Percentiles rank a stretch among this genome's conserved stretches.
Evolutionary conservation across 2,888 invertebrate genomes (phyloP).

Genomic region (Eristalis tenax): DNA sequence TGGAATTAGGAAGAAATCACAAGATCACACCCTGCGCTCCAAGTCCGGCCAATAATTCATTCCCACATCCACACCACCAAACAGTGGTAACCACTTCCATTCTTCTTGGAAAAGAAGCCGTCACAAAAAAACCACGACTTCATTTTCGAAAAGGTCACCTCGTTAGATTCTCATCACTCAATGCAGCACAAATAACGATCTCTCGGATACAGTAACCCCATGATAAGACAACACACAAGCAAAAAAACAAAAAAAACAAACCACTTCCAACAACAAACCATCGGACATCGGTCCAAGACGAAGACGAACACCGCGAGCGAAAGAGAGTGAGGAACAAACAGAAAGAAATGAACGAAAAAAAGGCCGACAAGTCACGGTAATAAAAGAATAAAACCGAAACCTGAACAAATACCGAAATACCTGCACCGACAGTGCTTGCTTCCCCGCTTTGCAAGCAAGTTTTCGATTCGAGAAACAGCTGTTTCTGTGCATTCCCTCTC

Average conservation of each 20-base stretch:
- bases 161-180: neutral
- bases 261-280: neutral
- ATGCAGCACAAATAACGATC: neutral
- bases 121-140: neutral
- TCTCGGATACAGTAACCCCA: neutral
- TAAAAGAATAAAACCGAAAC: conserved; percentile 39
- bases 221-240: neutral
- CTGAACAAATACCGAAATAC: conserved; percentile 52
- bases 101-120: neutral
- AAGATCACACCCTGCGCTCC: no score
- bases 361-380: conserved; percentile 29
- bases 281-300: neutral
- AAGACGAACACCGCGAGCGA: neutral
- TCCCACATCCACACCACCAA: neutral
- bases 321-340: neutral
- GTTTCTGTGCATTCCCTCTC: conserved; percentile 21
- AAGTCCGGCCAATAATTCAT: no score
- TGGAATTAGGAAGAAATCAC: no score
- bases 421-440: conserved; percentile 23
- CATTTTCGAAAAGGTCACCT: neutral
- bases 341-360: conserved; percentile 18
- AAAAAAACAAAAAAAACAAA: neutral
- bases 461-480: conserved; percentile 35
- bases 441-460: conserved; percentile 19
- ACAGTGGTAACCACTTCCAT: neutral